A percentile compares a stretch with the other conserved stretches of the same genome.
Conservation (phyloP, 2,113 vertebrate species). For the Larimichthys polyactis region DNA sequence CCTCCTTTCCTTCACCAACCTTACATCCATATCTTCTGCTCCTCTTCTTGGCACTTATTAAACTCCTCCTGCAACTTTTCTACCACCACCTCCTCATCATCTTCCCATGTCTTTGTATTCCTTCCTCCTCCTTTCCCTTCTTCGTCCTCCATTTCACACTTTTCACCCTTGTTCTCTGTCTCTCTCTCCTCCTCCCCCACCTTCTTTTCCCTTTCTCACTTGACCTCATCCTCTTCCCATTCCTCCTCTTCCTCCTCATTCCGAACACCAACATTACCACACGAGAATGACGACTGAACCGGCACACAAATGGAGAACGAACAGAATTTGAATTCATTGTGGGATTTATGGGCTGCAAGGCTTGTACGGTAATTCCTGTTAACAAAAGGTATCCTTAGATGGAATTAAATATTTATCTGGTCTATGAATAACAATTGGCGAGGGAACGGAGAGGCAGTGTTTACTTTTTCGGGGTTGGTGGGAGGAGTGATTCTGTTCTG, state of each 20-base stretch:
- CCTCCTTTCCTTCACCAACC: neutral
- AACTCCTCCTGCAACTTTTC: neutral
- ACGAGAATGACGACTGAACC: neutral
- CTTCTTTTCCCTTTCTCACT: neutral
- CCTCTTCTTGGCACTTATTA: neutral
- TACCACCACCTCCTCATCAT: neutral
- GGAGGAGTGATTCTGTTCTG: conserved; percentile 59
- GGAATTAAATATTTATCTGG: conserved; percentile 83
- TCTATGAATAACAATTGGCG: conserved; percentile 86
- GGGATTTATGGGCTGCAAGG: conserved; percentile 76
- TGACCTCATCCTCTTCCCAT: neutral
- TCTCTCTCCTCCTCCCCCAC: neutral
- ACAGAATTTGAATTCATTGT: conserved; percentile 82
- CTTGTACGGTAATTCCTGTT: conserved; percentile 87
- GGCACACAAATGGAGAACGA: conserved; percentile 32
- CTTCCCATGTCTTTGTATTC: too few species aligned
- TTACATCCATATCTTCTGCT: neutral
- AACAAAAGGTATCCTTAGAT: conserved; percentile 86
- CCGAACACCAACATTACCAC: neutral
- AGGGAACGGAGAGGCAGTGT: conserved; percentile 73
- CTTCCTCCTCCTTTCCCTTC: neutral
- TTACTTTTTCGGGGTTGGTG: conserved; percentile 75
- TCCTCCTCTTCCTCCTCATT: neutral
- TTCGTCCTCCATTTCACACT: neutral
- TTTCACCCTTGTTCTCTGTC: neutral